Base-by-base conservation (phyloP, 2,113 vertebrate species). In the Phainopepla nitens region DNA sequence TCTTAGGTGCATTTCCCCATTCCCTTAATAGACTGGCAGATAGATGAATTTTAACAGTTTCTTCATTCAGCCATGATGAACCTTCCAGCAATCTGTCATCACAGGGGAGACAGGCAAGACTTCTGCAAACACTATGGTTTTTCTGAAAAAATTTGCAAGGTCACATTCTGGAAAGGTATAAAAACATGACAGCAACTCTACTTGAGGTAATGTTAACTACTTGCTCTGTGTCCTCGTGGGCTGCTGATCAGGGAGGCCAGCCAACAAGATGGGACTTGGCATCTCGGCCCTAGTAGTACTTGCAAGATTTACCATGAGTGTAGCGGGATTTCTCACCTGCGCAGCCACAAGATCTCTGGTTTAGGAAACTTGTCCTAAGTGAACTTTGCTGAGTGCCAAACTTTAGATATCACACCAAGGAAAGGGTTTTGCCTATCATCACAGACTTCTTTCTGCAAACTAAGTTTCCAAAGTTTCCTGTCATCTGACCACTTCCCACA, bases 11-110 rank as follows among this genome's bases (percentile, higher is more conserved):
- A 24, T 86, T 93, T 93, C 65, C 44, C 56, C 5, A 2, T 44
- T 68, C 60, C 83, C 36, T 53, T 93, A 95, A 75, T 36, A 78
- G 68, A 87, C 80, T 94, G 76, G 88, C 92, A 95, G 44, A 60
- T 17, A 81, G 64, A 73, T 53, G 47, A 73, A 95, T 90, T 95
- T 70, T 90, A 88, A 39, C 84, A 88, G 69, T 88, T 93, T 47
- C 22, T 79, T 87, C 75, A 71, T 94, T 89, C 60, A 82, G 28
- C 65, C 66, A 29, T 24, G 29, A 33, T 79, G 84, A 88, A 78
- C 36, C 44, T 90, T 96, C 72, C 87, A 92, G 70, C 80, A 92
- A 47, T 68, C 88, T 95, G 82, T 96, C 91, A 80, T 72, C 79
- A 62, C 65, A 64, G 42, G 58, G 33, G 51, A 94, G 80, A 87